These are phyloP conservation scores for Psittacula cyanocephala DNA, from an alignment of 2,113 vertebrate species.

Conservation along the genomic window DNA sequence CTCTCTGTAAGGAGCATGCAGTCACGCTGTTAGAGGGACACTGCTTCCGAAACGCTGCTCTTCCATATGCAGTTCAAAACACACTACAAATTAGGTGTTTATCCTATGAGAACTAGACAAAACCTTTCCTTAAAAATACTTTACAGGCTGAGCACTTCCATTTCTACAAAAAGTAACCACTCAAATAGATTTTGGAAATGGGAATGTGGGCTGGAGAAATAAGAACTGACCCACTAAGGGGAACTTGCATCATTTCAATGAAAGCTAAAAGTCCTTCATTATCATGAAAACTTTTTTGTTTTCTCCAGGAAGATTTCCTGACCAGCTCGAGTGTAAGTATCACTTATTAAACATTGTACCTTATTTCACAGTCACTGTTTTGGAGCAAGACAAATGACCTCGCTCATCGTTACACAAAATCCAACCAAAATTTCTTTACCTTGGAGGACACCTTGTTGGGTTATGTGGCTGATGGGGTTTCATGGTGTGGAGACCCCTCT, in stretches of 20 bases:
- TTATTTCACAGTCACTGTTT: slow-evolving; percentile 79
- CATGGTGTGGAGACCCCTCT: slow-evolving; percentile 81
- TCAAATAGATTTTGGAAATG: not conserved
- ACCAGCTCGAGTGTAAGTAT: not conserved
- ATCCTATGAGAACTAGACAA: not conserved
- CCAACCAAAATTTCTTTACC: slow-evolving; percentile 69
- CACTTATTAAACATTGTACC: not conserved
- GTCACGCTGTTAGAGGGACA: not conserved
- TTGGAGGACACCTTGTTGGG: slow-evolving; percentile 86
- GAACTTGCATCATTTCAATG: not conserved
- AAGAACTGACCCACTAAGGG: not conserved
- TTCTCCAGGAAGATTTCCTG: not conserved
- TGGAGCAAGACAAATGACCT: slow-evolving; percentile 86
- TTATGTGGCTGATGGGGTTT: slow-evolving; percentile 73
- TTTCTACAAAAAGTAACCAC: not conserved
- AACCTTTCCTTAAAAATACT: not conserved
- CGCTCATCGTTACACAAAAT: slow-evolving; percentile 69
- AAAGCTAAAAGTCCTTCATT: not conserved
- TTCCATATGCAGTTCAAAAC: not conserved
- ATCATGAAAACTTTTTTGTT: not conserved
- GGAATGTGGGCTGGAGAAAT: not conserved
- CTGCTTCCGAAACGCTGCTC: not conserved
- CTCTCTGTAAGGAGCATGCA: not conserved
- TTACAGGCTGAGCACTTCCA: not conserved
- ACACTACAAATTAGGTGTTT: not conserved